phyloP scores from a whole-genome alignment of 2,888 invertebrate species.

The Apeira syringaria region DNA sequence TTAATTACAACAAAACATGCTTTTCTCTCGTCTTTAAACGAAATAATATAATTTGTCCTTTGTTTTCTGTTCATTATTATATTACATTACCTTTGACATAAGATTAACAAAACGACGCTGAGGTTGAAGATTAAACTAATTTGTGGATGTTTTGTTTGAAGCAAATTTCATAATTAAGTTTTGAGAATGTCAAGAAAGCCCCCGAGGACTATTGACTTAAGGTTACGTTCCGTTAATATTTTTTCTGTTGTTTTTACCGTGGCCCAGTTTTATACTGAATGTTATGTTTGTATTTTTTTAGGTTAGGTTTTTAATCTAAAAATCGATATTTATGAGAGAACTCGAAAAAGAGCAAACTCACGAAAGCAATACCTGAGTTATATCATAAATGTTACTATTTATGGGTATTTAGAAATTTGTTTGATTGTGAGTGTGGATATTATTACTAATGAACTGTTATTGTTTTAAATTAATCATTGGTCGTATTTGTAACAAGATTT shows the following conservation, averaged over 20 bases:
- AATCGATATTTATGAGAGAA: no score
- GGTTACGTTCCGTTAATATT: constrained; percentile 3
- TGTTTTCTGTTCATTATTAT: constrained; percentile 42
- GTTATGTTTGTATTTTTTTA: no score
- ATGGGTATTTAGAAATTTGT: no score
- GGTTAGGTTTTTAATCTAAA: no score
- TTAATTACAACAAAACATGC: constrained; percentile 24
- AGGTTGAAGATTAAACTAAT: constrained; percentile 13
- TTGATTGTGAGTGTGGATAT: no score
- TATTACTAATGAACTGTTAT: no score
- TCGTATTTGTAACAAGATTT: no score
- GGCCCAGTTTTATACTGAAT: not conserved
- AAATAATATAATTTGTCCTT: constrained; percentile 36
- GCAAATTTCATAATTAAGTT: constrained; percentile 9
- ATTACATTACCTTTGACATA: constrained; percentile 42
- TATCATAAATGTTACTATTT: no score
- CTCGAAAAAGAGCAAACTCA: no score
- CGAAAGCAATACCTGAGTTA: no score
- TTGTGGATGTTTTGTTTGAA: constrained; percentile 5
- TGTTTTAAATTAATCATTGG: no score
- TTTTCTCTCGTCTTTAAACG: constrained; percentile 8
- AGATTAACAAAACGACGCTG: constrained; percentile 16
- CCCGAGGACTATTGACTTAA: constrained; percentile 5
- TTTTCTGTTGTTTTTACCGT: not conserved
- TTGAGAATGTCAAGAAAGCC: not conserved